phyloP scores from a whole-genome alignment of 2,113 vertebrate genomes.

The Myrmecophaga tridactyla region DNA sequence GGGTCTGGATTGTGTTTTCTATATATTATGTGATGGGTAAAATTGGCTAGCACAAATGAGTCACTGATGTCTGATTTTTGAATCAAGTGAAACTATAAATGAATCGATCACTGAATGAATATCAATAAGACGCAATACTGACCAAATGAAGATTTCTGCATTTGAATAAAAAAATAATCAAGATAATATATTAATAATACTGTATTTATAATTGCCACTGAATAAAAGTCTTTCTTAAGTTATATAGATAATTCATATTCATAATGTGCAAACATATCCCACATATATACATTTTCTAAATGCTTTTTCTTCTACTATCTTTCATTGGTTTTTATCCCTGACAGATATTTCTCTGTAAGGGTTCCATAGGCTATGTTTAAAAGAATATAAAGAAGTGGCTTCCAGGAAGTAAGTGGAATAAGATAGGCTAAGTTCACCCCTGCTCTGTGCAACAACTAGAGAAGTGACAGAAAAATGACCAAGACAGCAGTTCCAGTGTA shows the following conservation, averaged over 20 bases:
- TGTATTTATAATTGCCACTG: background rate
- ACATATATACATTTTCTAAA: slow-evolving; percentile 8
- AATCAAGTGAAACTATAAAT: background rate
- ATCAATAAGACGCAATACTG: background rate
- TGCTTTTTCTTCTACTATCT: background rate
- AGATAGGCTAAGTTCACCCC: no score
- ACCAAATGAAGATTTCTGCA: background rate
- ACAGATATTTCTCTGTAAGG: background rate
- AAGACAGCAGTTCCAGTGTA: no score
- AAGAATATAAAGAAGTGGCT: slow-evolving; percentile 8
- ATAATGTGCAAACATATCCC: background rate
- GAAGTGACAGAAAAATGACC: no score
- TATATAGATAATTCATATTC: background rate
- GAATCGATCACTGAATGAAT: background rate
- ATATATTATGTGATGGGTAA: background rate
- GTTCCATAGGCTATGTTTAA: background rate
- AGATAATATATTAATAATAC: slow-evolving; percentile 7
- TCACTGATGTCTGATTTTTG: background rate
- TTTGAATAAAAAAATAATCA: slow-evolving; percentile 21
- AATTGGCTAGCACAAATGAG: background rate
- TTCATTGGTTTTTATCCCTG: background rate
- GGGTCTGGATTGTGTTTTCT: background rate
- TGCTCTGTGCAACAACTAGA: no score
- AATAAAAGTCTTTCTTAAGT: background rate
- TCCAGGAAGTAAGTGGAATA: no score